A percentile compares a stretch with the other conserved stretches of the same genome.
Evolutionary conservation across 1,140 invertebrate genomes (phyloP).

Genomic region (Drusus annulatus): DNA sequence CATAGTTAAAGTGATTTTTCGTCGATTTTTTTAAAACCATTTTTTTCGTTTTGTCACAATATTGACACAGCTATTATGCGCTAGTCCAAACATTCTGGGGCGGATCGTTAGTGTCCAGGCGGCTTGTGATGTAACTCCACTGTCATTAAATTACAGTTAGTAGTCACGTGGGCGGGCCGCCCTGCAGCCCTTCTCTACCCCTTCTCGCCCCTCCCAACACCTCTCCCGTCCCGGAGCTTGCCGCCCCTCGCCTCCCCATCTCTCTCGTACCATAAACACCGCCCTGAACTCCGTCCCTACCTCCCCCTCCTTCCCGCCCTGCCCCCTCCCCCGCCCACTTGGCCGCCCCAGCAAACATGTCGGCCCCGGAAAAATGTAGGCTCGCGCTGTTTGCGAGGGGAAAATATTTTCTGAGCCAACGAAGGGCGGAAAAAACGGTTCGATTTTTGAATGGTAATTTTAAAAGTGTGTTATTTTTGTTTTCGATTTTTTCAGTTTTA

Average conservation of each 20-base stretch:
- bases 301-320: not conserved
- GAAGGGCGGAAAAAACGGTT: slow-evolving; percentile 50
- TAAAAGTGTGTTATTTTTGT: not conserved
- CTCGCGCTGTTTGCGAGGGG: slow-evolving; percentile 55
- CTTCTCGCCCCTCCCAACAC: not conserved
- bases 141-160: slow-evolving; percentile 60
- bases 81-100: slow-evolving; percentile 15
- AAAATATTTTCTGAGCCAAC: slow-evolving; percentile 57
- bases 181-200: not conserved
- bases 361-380: slow-evolving; percentile 57
- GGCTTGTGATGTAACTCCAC: slow-evolving; percentile 48
- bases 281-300: not conserved
- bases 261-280: not conserved
- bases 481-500: not conserved
- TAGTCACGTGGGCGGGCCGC: slow-evolving; percentile 38
- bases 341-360: slow-evolving; percentile 55
- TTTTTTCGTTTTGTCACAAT: slow-evolving; percentile 21
- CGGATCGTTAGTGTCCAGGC: slow-evolving; percentile 32
- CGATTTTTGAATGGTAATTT: slow-evolving; percentile 38
- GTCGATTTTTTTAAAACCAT: not conserved
- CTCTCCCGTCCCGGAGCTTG: not conserved
- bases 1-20: slow-evolving; percentile 17
- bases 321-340: slow-evolving; percentile 12
- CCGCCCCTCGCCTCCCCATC: not conserved
- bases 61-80: slow-evolving; percentile 44